A percentile compares a stretch with the other conserved stretches of the same genome.
phyloP scores from a whole-genome alignment of 2,797 vertebrate genomes.

The Acomys russatus region DNA sequence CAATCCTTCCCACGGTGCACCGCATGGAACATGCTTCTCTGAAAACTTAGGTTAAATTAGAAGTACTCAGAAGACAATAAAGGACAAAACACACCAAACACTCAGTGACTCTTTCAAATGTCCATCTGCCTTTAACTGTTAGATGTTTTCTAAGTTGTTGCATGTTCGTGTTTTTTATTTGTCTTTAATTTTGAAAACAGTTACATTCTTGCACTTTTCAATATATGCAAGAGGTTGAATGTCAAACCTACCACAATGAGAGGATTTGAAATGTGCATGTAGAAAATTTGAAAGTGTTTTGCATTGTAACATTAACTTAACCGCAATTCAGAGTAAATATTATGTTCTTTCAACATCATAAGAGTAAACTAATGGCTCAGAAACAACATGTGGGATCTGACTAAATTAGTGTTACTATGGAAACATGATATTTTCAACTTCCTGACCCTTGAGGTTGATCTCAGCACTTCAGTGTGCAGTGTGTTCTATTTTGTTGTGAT shows the following conservation, averaged over 20 bases:
- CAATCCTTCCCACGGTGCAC: background rate
- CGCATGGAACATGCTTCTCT: background rate
- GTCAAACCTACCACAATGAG: conserved; percentile 66
- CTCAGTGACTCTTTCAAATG: conserved; percentile 61
- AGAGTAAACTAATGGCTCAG: conserved; percentile 76
- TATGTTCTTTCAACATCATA: conserved; percentile 71
- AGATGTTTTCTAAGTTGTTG: conserved; percentile 57
- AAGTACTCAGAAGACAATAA: conserved; percentile 35
- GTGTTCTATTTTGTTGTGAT: conserved; percentile 71
- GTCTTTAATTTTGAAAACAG: background rate
- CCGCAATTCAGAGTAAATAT: conserved; percentile 76
- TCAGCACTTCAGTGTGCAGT: conserved; percentile 61
- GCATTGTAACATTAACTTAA: conserved; percentile 73
- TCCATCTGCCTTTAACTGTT: conserved; percentile 56
- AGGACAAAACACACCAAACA: conserved; percentile 25
- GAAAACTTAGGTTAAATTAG: conserved; percentile 41
- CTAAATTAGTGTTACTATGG: conserved; percentile 80
- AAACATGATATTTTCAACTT: conserved; percentile 81
- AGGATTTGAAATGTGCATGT: conserved; percentile 50
- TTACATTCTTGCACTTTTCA: conserved; percentile 61
- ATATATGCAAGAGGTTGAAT: conserved; percentile 53
- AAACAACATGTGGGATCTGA: conserved; percentile 77
- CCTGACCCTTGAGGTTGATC: conserved; percentile 74
- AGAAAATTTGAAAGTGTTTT: conserved; percentile 76
- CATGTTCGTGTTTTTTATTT: conserved; percentile 57